phyloP scores from a whole-genome alignment of 2,797 vertebrate species.

The Sebastiscus tertius region DNA sequence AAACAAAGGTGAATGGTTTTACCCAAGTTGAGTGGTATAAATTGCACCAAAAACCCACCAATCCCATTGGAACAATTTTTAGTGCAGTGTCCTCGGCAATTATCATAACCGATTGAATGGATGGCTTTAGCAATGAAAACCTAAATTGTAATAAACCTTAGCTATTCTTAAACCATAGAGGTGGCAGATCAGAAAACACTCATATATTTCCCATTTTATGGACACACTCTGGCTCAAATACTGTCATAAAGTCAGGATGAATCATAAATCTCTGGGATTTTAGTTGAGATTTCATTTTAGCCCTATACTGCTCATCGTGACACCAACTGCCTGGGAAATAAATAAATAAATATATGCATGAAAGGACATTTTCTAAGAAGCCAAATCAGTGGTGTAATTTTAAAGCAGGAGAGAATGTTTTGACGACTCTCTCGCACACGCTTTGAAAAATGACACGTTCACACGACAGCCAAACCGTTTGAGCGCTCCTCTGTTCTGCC shows the following conservation, averaged over 20 bases:
- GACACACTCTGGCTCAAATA: neutral
- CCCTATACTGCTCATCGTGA: neutral
- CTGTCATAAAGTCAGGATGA: neutral
- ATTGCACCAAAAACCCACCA: no score
- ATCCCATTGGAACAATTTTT: neutral
- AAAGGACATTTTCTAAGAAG: neutral
- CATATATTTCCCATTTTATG: neutral
- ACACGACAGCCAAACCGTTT: neutral
- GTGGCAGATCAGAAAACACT: neutral
- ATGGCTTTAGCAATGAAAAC: neutral
- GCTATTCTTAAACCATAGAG: neutral
- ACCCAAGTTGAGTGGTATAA: neutral
- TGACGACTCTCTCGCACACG: neutral
- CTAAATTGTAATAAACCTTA: neutral
- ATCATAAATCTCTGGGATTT: neutral
- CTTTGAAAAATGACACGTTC: neutral
- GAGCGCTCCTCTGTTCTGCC: slow-evolving; percentile 1
- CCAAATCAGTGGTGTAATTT: neutral
- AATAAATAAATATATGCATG: neutral
- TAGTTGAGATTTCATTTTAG: neutral
- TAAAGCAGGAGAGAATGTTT: slow-evolving; percentile 3
- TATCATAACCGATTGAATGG: neutral
- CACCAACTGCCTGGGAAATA: neutral
- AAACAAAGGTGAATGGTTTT: neutral
- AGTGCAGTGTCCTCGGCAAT: neutral